Evolutionary conservation across 2,797 vertebrate species (phyloP).

Genomic region (Melopsittacus undulatus): DNA sequence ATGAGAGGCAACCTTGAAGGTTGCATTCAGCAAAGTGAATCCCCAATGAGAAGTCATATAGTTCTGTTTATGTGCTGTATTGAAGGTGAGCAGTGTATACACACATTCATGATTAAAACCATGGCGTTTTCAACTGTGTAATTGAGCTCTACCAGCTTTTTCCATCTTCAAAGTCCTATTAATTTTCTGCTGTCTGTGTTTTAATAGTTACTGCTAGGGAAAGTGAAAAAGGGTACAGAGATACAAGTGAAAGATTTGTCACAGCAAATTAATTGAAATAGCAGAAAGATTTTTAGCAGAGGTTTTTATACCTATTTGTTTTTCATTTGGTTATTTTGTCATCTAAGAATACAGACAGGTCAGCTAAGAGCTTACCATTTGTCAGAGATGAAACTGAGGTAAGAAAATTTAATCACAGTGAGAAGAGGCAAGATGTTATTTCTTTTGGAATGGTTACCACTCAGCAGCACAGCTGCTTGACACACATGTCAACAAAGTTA

Average conservation of each 20-base stretch:
- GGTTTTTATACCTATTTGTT: background rate
- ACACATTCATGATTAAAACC: background rate
- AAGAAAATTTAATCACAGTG: background rate
- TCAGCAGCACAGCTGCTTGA: background rate
- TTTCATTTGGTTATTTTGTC: background rate
- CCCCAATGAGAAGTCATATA: background rate
- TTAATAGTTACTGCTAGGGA: background rate
- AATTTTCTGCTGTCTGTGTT: background rate
- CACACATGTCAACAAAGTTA: background rate
- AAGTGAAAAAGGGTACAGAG: background rate
- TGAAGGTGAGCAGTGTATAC: background rate
- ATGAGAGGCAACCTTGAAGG: background rate
- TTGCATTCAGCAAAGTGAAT: background rate
- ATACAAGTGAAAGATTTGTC: background rate
- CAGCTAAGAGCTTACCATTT: background rate
- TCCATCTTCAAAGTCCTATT: background rate
- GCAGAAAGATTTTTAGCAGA: background rate
- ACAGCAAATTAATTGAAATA: background rate
- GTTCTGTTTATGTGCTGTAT: background rate
- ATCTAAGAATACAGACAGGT: background rate
- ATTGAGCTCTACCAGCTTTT: background rate
- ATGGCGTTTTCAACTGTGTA: accelerated
- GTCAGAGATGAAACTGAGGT: background rate
- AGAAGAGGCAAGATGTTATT: background rate
- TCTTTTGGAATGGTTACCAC: background rate